These are phyloP conservation scores for Percopsis transmontana DNA, from an alignment of 2,113 vertebrate genomes.

Conservation along the genomic window DNA sequence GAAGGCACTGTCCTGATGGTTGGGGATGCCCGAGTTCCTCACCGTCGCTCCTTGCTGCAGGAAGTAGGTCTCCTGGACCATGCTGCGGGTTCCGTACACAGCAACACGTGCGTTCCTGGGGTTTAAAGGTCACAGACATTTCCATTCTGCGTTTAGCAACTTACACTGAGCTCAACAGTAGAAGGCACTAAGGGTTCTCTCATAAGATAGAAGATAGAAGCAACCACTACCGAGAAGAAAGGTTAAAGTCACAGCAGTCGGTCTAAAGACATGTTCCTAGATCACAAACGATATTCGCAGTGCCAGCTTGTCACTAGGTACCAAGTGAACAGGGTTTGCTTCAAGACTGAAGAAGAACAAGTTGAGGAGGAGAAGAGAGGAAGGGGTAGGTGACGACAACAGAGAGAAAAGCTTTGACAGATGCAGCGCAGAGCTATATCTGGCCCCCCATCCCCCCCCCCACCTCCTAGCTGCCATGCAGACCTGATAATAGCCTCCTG, in stretches of 20 bases:
- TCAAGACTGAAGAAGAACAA: background rate
- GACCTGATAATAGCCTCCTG: conserved; percentile 91
- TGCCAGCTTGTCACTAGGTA: too few species aligned
- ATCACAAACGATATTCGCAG: background rate
- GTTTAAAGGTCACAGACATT: conserved; percentile 17
- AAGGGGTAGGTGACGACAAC: conserved; percentile 1
- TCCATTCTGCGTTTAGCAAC: conserved; percentile 21
- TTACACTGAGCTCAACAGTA: background rate
- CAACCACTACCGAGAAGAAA: background rate
- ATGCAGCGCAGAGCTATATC: background rate
- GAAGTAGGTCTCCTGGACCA: conserved; percentile 90
- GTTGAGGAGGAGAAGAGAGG: background rate
- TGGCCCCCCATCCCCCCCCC: conserved; percentile 17
- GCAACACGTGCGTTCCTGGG: conserved; percentile 83
- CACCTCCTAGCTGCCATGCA: conserved; percentile 54
- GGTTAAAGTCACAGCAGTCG: background rate
- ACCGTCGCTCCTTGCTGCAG: conserved; percentile 78
- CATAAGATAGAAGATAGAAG: too few species aligned
- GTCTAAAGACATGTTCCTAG: background rate
- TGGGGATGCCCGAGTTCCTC: conserved; percentile 89
- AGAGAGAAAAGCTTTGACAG: conserved; percentile 16
- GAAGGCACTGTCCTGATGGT: conserved; percentile 87
- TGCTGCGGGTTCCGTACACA: conserved; percentile 82
- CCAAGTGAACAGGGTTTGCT: too few species aligned
- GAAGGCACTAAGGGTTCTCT: too few species aligned